Conservation (phyloP, 2,797 vertebrate species). For the Acomys russatus region DNA sequence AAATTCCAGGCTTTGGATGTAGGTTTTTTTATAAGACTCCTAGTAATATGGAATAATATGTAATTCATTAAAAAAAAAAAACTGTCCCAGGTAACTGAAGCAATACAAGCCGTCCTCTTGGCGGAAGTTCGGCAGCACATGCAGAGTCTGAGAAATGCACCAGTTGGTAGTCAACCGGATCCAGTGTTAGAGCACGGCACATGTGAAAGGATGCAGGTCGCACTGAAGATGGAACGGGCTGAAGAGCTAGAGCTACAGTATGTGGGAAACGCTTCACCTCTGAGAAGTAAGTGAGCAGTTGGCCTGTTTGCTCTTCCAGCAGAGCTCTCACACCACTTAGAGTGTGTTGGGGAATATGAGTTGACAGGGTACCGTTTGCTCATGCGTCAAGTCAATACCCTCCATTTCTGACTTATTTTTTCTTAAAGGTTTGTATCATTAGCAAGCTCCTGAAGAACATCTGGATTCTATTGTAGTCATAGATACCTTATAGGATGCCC, state of each 20-base stretch:
- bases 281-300: slow-evolving; percentile 75
- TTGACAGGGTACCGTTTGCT: slow-evolving; percentile 60
- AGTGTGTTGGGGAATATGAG: not conserved
- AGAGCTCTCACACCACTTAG: slow-evolving; percentile 34
- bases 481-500: slow-evolving; percentile 7
- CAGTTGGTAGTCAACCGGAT: slow-evolving; percentile 62
- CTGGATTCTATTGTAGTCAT: not conserved
- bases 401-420: slow-evolving; percentile 35
- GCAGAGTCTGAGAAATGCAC: slow-evolving; percentile 69
- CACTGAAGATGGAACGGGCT: not conserved
- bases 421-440: slow-evolving; percentile 51
- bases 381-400: slow-evolving; percentile 52
- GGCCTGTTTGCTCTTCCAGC: slow-evolving; percentile 55
- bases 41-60: slow-evolving; percentile 17
- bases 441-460: slow-evolving; percentile 70
- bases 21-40: not conserved
- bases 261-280: slow-evolving; percentile 31
- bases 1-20: not conserved
- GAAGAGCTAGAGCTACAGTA: slow-evolving; percentile 61
- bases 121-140: slow-evolving; percentile 88
- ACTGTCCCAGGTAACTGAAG: slow-evolving; percentile 86
- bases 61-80: not conserved
- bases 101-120: slow-evolving; percentile 90
- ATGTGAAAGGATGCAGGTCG: slow-evolving; percentile 51
- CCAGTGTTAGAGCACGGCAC: slow-evolving; percentile 60